phyloP scores from a whole-genome alignment of 2,797 vertebrate species.

The Coluber constrictor region DNA sequence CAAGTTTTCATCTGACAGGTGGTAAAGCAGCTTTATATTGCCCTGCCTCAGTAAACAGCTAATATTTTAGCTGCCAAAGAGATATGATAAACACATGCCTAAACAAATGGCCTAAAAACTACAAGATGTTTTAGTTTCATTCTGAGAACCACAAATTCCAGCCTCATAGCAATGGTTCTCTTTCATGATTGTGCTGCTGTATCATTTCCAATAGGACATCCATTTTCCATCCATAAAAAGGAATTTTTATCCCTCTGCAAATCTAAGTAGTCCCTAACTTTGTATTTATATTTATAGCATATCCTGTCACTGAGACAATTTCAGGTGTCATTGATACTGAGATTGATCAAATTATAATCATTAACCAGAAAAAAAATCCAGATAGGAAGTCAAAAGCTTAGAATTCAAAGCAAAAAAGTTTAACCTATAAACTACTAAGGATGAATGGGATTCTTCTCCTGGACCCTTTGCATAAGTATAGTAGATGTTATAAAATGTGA shows the following conservation, averaged over 20 bases:
- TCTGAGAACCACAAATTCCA: conserved; percentile 25
- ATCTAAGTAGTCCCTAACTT: neutral
- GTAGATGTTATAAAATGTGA: neutral
- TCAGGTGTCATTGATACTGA: neutral
- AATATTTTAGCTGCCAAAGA: conserved; percentile 10
- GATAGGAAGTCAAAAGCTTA: neutral
- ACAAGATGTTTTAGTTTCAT: neutral
- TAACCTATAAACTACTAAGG: neutral
- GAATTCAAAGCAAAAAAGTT: neutral
- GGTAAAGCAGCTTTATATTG: conserved; percentile 17
- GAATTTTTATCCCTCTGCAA: neutral
- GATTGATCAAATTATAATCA: neutral
- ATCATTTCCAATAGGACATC: neutral
- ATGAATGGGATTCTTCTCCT: neutral
- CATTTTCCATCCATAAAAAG: neutral
- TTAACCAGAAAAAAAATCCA: neutral
- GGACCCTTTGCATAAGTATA: neutral
- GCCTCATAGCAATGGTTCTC: neutral
- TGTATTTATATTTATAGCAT: neutral
- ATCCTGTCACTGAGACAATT: neutral
- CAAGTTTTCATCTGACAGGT: conserved; percentile 12
- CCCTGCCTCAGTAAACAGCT: neutral
- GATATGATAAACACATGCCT: neutral
- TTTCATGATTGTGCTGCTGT: neutral
- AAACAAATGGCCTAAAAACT: conserved; percentile 27